Conservation (phyloP, 1,140 invertebrate genomes). For the Rhyzopertha dominica region DNA sequence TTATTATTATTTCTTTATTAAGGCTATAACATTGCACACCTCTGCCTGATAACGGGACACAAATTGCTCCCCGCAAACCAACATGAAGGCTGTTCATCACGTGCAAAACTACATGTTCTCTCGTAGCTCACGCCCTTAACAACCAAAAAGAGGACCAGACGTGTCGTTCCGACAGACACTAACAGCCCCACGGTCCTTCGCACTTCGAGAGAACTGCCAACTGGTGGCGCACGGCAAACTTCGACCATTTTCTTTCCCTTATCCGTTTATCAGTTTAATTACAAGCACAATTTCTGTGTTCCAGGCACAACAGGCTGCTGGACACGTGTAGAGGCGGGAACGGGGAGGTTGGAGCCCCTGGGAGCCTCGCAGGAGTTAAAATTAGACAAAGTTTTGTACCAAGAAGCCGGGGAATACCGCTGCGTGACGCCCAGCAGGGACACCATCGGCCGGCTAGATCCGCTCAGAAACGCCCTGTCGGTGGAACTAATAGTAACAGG, state of each 20-base stretch:
- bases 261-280: not conserved
- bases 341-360: conserved; percentile 56
- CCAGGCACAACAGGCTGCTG: conserved; percentile 52
- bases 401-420: conserved; percentile 70
- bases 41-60: no score
- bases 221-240: not conserved
- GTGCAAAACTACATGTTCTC: no score
- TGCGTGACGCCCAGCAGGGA: conserved; percentile 61
- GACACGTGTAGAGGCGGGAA: conserved; percentile 51
- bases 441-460: conserved; percentile 48
- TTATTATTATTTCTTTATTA: no score
- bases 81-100: no score
- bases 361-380: conserved; percentile 57
- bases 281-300: conserved; percentile 19
- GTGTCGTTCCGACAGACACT: no score
- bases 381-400: conserved; percentile 67
- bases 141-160: no score
- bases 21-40: no score
- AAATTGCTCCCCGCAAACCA: no score
- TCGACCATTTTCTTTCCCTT: not conserved
- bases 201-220: no score
- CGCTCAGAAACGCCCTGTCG: conserved; percentile 44
- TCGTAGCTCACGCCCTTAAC: no score
- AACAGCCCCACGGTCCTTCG: no score
- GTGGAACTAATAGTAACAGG: conserved; percentile 49